Percentiles rank a stretch among this genome's conserved stretches.
These are phyloP conservation scores for Ectropis crepuscularia DNA, from an alignment of 2,888 invertebrate genomes.

Conservation along the genomic window DNA sequence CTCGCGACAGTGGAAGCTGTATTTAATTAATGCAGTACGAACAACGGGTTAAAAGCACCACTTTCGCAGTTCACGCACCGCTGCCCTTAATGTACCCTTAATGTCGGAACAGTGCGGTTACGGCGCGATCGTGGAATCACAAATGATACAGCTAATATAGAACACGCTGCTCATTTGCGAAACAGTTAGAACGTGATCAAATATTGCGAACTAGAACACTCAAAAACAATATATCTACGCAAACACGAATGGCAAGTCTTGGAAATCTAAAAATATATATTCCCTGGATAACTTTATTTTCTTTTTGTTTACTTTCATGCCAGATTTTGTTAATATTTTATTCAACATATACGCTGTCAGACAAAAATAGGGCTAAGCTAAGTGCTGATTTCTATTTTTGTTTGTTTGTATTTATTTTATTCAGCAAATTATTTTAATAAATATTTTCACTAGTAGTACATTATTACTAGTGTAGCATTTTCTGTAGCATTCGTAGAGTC, in stretches of 20 bases:
- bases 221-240: too few species aligned
- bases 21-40: constrained; percentile 32
- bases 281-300: not conserved
- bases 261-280: not conserved
- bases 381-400: too few species aligned
- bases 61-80: constrained; percentile 26
- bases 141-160: constrained; percentile 7
- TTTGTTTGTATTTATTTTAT: too few species aligned
- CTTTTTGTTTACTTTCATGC: not conserved
- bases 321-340: not conserved
- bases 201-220: too few species aligned
- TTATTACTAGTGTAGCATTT: too few species aligned
- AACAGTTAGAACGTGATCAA: too few species aligned
- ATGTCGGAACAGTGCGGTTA: constrained; percentile 5
- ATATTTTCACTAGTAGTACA: too few species aligned
- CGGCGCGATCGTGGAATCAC: not conserved
- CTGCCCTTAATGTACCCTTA: constrained; percentile 14
- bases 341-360: not conserved
- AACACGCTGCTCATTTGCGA: not conserved
- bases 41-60: constrained; percentile 25
- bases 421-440: too few species aligned
- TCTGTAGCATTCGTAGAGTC: too few species aligned
- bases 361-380: too few species aligned
- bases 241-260: too few species aligned
- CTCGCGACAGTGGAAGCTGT: constrained; percentile 20